Evolutionary conservation across 2,888 invertebrate species (phyloP).

Genomic region (Thecophora atra): DNA sequence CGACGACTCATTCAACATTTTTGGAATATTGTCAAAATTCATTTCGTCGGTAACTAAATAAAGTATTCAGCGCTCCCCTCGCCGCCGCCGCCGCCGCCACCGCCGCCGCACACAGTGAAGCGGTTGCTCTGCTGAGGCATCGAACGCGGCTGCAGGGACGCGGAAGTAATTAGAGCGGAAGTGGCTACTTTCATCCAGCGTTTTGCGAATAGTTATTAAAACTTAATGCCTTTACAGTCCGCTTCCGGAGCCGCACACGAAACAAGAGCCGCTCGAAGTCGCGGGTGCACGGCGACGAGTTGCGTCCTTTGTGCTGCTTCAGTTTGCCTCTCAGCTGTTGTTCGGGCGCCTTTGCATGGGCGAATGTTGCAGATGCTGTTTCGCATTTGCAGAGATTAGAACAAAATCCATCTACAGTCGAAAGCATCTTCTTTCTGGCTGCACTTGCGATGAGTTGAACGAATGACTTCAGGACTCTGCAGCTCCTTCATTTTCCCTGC

Average conservation of each 20-base stretch:
- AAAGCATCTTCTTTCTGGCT: background rate
- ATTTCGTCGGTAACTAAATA: background rate
- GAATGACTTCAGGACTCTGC: too few relatives aligned
- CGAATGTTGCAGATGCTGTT: background rate
- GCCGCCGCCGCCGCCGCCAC: background rate
- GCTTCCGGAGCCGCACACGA: background rate
- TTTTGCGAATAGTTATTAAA: constrained; percentile 23
- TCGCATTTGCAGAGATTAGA: background rate
- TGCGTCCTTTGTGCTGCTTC: background rate
- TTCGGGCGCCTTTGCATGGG: background rate
- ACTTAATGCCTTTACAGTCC: constrained; percentile 9
- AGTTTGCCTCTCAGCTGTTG: background rate
- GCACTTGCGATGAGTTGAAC: background rate
- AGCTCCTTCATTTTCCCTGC: background rate
- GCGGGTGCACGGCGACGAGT: background rate
- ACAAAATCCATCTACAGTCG: background rate
- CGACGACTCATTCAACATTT: background rate
- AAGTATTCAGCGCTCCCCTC: background rate
- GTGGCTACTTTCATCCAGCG: constrained; percentile 11
- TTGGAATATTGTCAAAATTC: background rate
- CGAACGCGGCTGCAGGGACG: background rate
- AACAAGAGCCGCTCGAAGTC: background rate
- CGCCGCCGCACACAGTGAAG: background rate
- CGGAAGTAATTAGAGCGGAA: constrained; percentile 30
- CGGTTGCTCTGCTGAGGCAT: background rate